Evolutionary conservation across 2,113 vertebrate species (phyloP), one percentile per base, ranked within the genome.

Genomic region (Ochotona princeps): DNA sequence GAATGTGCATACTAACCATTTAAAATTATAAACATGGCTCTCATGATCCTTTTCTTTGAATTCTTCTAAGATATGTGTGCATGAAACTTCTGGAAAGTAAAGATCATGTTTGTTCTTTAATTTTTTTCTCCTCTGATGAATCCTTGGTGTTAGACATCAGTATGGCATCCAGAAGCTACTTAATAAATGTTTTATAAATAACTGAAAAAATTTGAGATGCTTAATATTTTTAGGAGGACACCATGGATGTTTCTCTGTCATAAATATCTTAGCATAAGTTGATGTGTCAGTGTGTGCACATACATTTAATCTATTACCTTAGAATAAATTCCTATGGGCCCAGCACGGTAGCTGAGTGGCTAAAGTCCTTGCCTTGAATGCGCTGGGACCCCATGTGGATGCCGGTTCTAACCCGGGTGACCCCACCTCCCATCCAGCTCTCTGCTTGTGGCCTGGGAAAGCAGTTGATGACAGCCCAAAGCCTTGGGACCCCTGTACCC

Each of bases 21-120:
- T 72, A 30, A 73, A 69, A 38, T 61, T 67, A 79, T 79, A 30
- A 30, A 17, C 60, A 18, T 54, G 15, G 25, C 14, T 81, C 26
- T 57, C 57, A 47, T 49, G 35, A 60, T 78, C 25, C 28, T 30
- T 63, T 15, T 28, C 70, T 35, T 35, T 25, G 74, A 88, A 35
- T 14, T 25, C 9, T 74, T 8, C 49, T 70, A 49, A 11, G 60
- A 28, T 44, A 92, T 49, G 79, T 89, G 32, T 12, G 26, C 15
- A 11, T 63, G 65, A 89, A 73, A 54, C 11, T 54, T 96, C 54
- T 78, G 10, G 38, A 92, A 92, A 81, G 30, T 4, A 87, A 28
- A 26, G n/a, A 63, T 81, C 49, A 32, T 38, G 9, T 90, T 60
- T 72, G 14, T 76, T 11, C 28, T 70, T 75, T 12, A 23, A 9